Evolutionary conservation across 2,113 vertebrate species (phyloP), one percentile per base, ranked within the genome.

Genomic region (Ciconia maguari): DNA sequence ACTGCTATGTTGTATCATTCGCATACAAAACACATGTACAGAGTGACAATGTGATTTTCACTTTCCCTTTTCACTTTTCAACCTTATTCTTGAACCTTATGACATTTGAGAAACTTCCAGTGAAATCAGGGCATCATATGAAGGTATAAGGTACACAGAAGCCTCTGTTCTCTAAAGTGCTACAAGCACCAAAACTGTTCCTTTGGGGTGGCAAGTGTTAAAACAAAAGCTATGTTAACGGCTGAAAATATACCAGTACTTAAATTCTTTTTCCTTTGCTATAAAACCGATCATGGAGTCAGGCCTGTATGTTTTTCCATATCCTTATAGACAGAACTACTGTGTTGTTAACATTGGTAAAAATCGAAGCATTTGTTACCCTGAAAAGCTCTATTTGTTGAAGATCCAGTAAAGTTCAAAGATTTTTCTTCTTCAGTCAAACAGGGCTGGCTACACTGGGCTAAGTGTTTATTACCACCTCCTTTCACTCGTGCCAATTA

Each of bases 401-500:
- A 96, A 93, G 62, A 91, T 84, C 87, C 36, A 74, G 70, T 93
- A 81, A 95, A 97, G 82, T 97, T 97, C 87, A 98, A 97, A 97
- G 75, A 96, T 88, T 74, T 96, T 89, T 91, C 21, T 58, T 97
- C 96, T 94, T 96, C 80, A 83, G 48, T 44, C 61, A 55, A 92
- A 54, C 49, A 61, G 46, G 36, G 54, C 65, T 94, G 83, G 84
- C 83, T 96, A 32, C 76, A 15, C 21, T 41, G 82, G 94, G 42
- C 83, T 94, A 94, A 90, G 91, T 84, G 32, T 98, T 97, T 97
- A 97, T 95, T 97, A 62, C 87, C 61, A 89, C 78, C 52, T 74
- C 55, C 65, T 86, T 97, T 97, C 84, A 91, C 87, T 82, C 51
- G 22, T 92, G 90, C 96, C 95, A 98, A 96, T 97, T 98, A 98